Base-by-base conservation (phyloP, 2,113 vertebrate genomes). In the Tylochromis polylepis region DNA sequence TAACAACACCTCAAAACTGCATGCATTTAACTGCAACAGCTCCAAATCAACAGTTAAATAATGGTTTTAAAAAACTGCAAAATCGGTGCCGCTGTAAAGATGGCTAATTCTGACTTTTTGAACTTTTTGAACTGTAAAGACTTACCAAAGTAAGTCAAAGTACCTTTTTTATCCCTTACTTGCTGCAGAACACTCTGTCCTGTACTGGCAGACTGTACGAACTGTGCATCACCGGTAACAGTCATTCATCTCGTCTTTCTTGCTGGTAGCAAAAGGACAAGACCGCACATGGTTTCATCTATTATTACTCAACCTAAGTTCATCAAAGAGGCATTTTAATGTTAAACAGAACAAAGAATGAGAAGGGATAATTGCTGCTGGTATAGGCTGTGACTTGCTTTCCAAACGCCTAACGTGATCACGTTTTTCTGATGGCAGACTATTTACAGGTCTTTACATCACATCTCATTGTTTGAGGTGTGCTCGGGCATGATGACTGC, bases 281-380 rank as follows among this genome's bases (percentile, higher is more conserved):
- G 94, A 94, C 92, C 41, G 62, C 85, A 91, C 92, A 91, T 4
- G 86, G 87, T 65, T 72, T 22, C 14, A 31, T 31, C 70, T 34
- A 49, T 91, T 65, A 90, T 91, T 89, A 91, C 91, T 92, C 91
- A 91, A 87, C 77, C 20, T 11, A 79, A 34, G 8, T 91, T 88
- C 75, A 87, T 83, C 27, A 58, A 55, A 83, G 9, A 92, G 77
- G n/a, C 29, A 86, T 88, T 87, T 88, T 86, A 85, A 82, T 91
- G 22, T 81, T 46, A 78, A 90, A 82, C 38, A 49, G 41, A 20
- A 85, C 84, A 82, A 81, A 83, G 85, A 34, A 70, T 82, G 7
- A 85, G 43, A 70, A 59, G 41, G 14, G 85, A 83, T 93, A 89
- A 90, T 91, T 93, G 60, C 67, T 16, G 31, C 43, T 18, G 65